A percentile compares a stretch with the other conserved stretches of the same genome.
These are phyloP conservation scores for Cerastis rubricosa DNA, from an alignment of 2,888 invertebrate species.

Conservation along the genomic window DNA sequence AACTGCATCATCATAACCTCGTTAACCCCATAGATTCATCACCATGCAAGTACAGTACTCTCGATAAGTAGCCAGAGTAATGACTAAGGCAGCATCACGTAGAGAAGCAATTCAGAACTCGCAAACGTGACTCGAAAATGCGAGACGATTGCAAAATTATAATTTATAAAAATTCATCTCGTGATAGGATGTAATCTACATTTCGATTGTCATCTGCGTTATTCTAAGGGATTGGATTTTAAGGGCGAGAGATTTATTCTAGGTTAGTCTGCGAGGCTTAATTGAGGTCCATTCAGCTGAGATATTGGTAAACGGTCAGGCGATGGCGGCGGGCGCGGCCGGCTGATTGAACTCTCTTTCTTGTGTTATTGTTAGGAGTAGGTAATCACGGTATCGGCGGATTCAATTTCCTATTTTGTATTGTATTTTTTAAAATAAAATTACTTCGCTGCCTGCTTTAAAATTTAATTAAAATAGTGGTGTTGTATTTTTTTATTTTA, in stretches of 20 bases:
- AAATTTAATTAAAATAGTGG: conserved; percentile 8
- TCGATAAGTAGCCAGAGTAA: conserved; percentile 51
- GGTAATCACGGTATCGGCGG: conserved; percentile 70
- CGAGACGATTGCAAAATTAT: conserved; percentile 76
- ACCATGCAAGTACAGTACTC: conserved; percentile 52
- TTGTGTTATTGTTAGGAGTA: conserved; percentile 68
- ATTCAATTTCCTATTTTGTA: conserved; percentile 58
- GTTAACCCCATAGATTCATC: no score
- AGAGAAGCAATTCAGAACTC: conserved; percentile 67
- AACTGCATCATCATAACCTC: no score
- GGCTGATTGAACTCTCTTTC: conserved; percentile 76
- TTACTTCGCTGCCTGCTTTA: background rate
- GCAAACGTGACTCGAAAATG: conserved; percentile 76
- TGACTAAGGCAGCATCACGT: conserved; percentile 59
- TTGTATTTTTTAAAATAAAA: background rate
- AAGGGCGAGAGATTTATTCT: conserved; percentile 77
- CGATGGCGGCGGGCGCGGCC: conserved; percentile 65
- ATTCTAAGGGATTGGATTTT: conserved; percentile 77
- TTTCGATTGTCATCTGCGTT: conserved; percentile 79
- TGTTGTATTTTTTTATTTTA: background rate
- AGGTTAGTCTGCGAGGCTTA: conserved; percentile 78
- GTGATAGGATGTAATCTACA: conserved; percentile 79
- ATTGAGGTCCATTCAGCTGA: conserved; percentile 85
- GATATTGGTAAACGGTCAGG: conserved; percentile 83
- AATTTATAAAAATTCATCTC: conserved; percentile 75